These are phyloP conservation scores for Drosophila atroscutellata DNA, from an alignment of 2,888 invertebrate genomes.

Conservation along the genomic window DNA sequence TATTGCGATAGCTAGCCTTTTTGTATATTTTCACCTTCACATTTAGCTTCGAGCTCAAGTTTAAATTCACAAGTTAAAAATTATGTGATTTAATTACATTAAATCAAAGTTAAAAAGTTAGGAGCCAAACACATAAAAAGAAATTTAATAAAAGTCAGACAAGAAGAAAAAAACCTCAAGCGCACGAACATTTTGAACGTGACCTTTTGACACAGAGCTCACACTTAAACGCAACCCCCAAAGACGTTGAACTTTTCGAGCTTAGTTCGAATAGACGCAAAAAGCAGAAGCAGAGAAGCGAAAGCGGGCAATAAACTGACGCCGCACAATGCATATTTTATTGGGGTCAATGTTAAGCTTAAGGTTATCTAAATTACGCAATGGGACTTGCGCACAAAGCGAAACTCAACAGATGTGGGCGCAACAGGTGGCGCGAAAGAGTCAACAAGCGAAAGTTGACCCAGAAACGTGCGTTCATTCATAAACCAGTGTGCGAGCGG, in stretches of 20 bases:
- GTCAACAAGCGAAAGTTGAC: slow-evolving; percentile 62
- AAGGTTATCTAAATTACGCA: slow-evolving; percentile 41
- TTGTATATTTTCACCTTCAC: slow-evolving; percentile 61
- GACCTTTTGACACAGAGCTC: slow-evolving; percentile 48
- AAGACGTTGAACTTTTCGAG: slow-evolving; percentile 45
- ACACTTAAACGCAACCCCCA: slow-evolving; percentile 28
- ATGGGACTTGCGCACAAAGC: slow-evolving; percentile 54
- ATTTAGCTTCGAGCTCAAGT: slow-evolving; percentile 26
- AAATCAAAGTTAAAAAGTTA: not conserved
- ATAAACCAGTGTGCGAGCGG: slow-evolving; percentile 59
- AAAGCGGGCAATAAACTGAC: slow-evolving; percentile 32
- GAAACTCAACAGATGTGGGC: slow-evolving; percentile 2
- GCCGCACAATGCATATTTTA: slow-evolving; percentile 51
- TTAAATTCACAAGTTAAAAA: not conserved
- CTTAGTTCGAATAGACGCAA: slow-evolving; percentile 10
- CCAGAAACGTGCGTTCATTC: slow-evolving; percentile 75
- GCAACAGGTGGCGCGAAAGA: slow-evolving; percentile 65
- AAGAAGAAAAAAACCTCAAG: not conserved
- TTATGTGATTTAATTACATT: too few species aligned
- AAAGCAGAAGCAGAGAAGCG: slow-evolving; percentile 13
- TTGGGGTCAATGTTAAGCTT: slow-evolving; percentile 68
- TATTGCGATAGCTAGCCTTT: slow-evolving; percentile 76
- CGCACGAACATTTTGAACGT: slow-evolving; percentile 42
- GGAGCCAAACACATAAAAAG: not conserved
- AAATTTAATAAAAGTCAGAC: not conserved